Conservation (phyloP, 2,113 vertebrate species). For the Hepsetus odoe region DNA sequence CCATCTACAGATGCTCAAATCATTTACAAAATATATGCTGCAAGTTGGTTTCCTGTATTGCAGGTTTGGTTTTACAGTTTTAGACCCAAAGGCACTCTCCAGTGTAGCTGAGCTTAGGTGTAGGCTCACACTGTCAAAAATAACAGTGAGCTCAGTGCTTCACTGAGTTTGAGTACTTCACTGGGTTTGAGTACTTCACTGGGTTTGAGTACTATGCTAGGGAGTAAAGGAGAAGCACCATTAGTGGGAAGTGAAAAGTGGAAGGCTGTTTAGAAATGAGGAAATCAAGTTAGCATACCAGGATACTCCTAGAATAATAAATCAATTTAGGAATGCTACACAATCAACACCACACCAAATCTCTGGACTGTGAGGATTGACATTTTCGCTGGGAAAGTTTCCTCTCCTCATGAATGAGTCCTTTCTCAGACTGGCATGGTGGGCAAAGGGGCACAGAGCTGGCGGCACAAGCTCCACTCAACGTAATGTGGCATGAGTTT, state of each 20-base stretch:
- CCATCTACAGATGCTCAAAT: no score
- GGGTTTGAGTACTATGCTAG: no score
- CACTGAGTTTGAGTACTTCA: no score
- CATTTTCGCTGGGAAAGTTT: conserved; percentile 40
- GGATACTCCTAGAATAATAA: conserved; percentile 34
- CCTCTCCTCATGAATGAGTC: conserved; percentile 41
- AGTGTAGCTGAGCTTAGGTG: no score
- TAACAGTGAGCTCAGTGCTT: no score
- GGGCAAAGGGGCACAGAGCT: conserved; percentile 67
- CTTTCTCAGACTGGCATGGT: conserved; percentile 53
- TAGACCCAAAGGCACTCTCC: no score
- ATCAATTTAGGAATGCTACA: conserved; percentile 37
- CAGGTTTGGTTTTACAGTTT: no score
- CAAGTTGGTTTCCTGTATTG: no score
- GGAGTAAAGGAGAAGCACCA: no score
- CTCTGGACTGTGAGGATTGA: conserved; percentile 34
- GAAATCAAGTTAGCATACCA: conserved; percentile 35
- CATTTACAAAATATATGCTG: no score
- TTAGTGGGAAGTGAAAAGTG: background rate
- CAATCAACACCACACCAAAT: conserved; percentile 26
- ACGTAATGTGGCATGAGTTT: conserved; percentile 77
- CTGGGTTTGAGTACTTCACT: no score
- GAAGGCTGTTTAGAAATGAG: conserved; percentile 1
- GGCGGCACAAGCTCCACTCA: conserved; percentile 60
- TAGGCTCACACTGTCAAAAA: no score